Evolutionary conservation across 2,797 vertebrate species (phyloP).

Genomic region (Cossypha caffra): DNA sequence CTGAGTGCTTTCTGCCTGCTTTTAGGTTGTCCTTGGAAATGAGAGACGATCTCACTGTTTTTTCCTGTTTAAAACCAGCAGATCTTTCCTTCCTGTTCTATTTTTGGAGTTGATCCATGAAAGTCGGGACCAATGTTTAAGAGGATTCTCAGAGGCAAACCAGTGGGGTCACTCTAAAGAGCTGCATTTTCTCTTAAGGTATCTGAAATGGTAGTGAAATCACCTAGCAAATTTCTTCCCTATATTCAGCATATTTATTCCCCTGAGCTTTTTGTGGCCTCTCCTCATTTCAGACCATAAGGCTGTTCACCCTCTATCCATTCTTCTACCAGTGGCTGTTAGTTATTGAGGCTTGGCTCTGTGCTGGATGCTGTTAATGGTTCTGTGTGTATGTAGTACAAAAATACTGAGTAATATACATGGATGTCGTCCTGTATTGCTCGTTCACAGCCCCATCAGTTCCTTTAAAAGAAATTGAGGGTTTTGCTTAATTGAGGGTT

Average conservation of each 20-base stretch:
- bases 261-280: background rate
- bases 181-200: background rate
- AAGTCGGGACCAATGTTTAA: background rate
- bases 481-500: background rate
- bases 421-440: rapidly evolving
- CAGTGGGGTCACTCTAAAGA: background rate
- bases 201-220: background rate
- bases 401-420: background rate
- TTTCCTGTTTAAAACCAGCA: background rate
- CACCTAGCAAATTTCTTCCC: background rate
- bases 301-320: background rate
- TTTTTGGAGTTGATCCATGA: background rate
- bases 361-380: background rate
- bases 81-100: background rate
- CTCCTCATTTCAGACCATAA: background rate
- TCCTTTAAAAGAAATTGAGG: background rate
- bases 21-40: background rate
- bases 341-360: background rate
- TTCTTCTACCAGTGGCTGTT: background rate
- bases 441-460: rapidly evolving
- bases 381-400: background rate
- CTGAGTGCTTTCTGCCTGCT: background rate
- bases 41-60: background rate
- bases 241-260: background rate
- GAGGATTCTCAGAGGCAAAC: background rate